phyloP scores from a whole-genome alignment of 2,888 invertebrate species.

The Hemithea aestivaria region DNA sequence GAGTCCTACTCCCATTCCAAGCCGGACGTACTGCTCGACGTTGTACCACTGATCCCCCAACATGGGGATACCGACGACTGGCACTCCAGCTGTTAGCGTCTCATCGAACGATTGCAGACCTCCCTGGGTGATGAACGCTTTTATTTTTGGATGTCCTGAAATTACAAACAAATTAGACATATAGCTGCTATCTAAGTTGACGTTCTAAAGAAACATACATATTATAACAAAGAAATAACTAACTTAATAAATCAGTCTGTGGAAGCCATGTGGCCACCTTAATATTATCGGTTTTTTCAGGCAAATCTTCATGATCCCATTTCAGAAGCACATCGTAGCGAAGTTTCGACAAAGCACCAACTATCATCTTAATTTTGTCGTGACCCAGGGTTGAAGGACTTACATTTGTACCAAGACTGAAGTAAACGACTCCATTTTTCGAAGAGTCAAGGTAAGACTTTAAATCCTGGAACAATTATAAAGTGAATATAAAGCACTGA shows the following conservation, averaged over 20 bases:
- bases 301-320: slow-evolving; percentile 48
- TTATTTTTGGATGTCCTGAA: slow-evolving; percentile 61
- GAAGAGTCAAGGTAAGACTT: not conserved
- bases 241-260: slow-evolving; percentile 57
- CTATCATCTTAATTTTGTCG: slow-evolving; percentile 9
- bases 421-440: not conserved
- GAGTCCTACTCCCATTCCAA: slow-evolving; percentile 32
- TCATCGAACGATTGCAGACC: slow-evolving; percentile 63
- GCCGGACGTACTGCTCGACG: slow-evolving; percentile 34
- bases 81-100: slow-evolving; percentile 50
- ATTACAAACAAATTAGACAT: too few species aligned
- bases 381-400: not conserved
- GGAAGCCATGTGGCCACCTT: slow-evolving; percentile 58
- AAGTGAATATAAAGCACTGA: not conserved
- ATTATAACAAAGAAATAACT: slow-evolving; percentile 22
- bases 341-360: slow-evolving; percentile 24
- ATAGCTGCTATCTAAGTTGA: too few species aligned
- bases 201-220: too few species aligned
- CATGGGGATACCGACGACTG: slow-evolving; percentile 54
- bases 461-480: not conserved
- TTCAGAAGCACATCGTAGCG: slow-evolving; percentile 63
- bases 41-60: slow-evolving; percentile 56
- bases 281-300: slow-evolving; percentile 46
- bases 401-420: not conserved
- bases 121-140: slow-evolving; percentile 62